These are phyloP conservation scores for Hydrochoerus hydrochaeris DNA, from an alignment of 2,113 vertebrate species.

Conservation along the genomic window DNA sequence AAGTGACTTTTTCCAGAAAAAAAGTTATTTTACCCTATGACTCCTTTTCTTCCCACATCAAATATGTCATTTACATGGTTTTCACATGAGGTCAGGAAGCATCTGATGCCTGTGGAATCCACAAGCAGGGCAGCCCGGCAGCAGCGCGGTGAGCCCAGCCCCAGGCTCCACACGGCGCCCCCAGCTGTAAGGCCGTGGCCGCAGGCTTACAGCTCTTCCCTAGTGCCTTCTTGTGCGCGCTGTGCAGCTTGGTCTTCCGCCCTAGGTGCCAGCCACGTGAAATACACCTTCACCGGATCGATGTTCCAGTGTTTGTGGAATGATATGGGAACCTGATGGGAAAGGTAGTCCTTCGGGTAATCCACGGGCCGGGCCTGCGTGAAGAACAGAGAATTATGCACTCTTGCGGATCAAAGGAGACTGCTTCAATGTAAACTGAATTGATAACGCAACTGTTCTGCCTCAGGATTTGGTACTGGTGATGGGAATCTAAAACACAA, in stretches of 20 bases:
- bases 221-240: slow-evolving; percentile 77
- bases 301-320: slow-evolving; percentile 99
- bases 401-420: neutral
- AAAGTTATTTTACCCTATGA: slow-evolving; percentile 47
- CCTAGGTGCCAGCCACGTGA: slow-evolving; percentile 91
- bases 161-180: neutral
- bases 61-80: neutral
- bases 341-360: slow-evolving; percentile 93
- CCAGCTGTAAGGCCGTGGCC: neutral
- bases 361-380: slow-evolving; percentile 95
- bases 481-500: neutral
- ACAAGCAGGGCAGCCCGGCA: accelerated
- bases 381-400: slow-evolving; percentile 50
- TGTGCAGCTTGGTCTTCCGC: slow-evolving; percentile 79
- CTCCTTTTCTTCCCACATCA: neutral
- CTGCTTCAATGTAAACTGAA: neutral
- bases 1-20: slow-evolving; percentile 46
- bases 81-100: slow-evolving; percentile 45
- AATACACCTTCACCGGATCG: slow-evolving; percentile 93
- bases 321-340: slow-evolving; percentile 97
- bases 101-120: neutral
- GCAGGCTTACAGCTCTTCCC: slow-evolving; percentile 90
- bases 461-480: neutral
- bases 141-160: neutral
- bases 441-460: neutral